phyloP scores from a whole-genome alignment of 2,113 vertebrate species.

The Arothron firmamentum region DNA sequence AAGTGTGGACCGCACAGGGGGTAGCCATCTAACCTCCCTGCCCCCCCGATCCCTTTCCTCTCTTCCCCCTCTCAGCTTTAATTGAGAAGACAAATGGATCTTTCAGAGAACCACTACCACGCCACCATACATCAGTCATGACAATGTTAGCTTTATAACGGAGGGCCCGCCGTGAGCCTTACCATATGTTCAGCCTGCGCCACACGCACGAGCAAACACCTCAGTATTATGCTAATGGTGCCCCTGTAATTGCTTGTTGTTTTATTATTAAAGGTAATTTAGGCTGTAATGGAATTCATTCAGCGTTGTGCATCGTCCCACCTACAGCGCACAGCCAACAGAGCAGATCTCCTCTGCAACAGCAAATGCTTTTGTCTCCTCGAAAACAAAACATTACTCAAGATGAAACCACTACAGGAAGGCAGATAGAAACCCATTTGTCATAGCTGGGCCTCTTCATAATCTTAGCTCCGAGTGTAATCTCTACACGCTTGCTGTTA shows the following conservation, averaged over 20 bases:
- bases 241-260: slow-evolving; percentile 76
- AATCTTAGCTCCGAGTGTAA: no score
- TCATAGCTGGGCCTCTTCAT: no score
- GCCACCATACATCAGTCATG: slow-evolving; percentile 77
- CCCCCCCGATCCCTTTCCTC: slow-evolving; percentile 69
- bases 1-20: slow-evolving; percentile 69
- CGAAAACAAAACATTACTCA: slow-evolving; percentile 39
- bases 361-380: slow-evolving; percentile 34
- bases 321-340: slow-evolving; percentile 35
- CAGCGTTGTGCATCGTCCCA: slow-evolving; percentile 59
- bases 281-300: slow-evolving; percentile 75
- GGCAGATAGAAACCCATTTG: slow-evolving; percentile 4
- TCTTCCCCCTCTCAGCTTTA: slow-evolving; percentile 71
- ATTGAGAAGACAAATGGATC: slow-evolving; percentile 81
- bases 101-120: slow-evolving; percentile 70
- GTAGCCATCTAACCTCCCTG: slow-evolving; percentile 68
- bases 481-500: no score
- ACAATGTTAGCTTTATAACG: slow-evolving; percentile 77
- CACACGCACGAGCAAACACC: slow-evolving; percentile 71
- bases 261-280: slow-evolving; percentile 81
- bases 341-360: slow-evolving; percentile 23
- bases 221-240: slow-evolving; percentile 65
- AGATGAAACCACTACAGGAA: slow-evolving; percentile 25
- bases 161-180: slow-evolving; percentile 72
- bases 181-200: slow-evolving; percentile 74